Percentiles rank a stretch among this genome's conserved stretches.
These are phyloP conservation scores for Thalassoma bifasciatum DNA, from an alignment of 2,113 vertebrate genomes.

Conservation along the genomic window DNA sequence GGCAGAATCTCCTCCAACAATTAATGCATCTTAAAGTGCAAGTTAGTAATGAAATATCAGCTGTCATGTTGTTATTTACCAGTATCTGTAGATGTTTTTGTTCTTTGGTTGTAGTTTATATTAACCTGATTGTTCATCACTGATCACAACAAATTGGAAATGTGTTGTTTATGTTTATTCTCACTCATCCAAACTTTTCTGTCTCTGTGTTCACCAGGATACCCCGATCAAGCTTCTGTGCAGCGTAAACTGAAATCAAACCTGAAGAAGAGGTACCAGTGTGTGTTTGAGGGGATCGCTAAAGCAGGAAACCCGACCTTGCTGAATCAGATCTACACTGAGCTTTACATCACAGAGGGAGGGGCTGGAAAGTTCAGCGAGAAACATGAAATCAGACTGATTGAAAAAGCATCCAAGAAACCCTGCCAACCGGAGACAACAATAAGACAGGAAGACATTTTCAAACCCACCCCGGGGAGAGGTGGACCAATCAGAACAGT, in stretches of 20 bases:
- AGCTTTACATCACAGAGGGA: constrained; percentile 63
- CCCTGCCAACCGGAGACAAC: not conserved
- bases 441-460: constrained; percentile 1
- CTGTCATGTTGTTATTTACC: too few species aligned
- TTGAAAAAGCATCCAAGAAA: constrained; percentile 50
- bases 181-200: too few species aligned
- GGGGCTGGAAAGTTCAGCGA: constrained; percentile 19
- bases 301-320: constrained; percentile 11
- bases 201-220: not conserved
- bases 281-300: constrained; percentile 2
- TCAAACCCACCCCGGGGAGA: not conserved
- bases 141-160: too few species aligned
- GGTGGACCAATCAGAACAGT: not conserved
- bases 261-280: constrained; percentile 24
- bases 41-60: too few species aligned
- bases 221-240: not conserved
- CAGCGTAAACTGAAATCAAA: not conserved
- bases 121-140: too few species aligned
- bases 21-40: too few species aligned
- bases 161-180: too few species aligned
- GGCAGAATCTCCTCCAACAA: too few species aligned
- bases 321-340: constrained; percentile 62
- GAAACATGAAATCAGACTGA: constrained; percentile 59
- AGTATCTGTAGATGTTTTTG: too few species aligned
- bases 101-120: too few species aligned